phyloP scores from a whole-genome alignment of 2,888 invertebrate species.

The Spodoptera littoralis region DNA sequence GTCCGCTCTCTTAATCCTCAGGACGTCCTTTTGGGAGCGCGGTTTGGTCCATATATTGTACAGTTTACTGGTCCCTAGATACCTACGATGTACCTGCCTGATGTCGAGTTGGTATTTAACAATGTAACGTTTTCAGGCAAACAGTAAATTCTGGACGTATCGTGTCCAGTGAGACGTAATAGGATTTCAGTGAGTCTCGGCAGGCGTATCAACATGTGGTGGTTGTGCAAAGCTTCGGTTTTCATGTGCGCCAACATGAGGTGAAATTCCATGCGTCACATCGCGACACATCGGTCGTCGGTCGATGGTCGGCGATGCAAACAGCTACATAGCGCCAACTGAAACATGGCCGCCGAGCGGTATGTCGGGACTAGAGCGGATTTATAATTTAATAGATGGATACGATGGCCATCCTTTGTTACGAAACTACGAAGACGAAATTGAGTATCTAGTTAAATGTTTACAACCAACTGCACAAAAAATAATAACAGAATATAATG shows the following conservation, averaged over 20 bases:
- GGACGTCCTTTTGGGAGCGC: slow-evolving; percentile 48
- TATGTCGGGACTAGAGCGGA: slow-evolving; percentile 38
- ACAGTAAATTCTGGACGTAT: slow-evolving; percentile 23
- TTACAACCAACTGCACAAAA: slow-evolving; percentile 16
- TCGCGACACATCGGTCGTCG: slow-evolving; percentile 13
- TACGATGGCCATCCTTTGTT: slow-evolving; percentile 28
- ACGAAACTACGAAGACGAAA: slow-evolving; percentile 16
- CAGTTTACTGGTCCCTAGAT: slow-evolving; percentile 44
- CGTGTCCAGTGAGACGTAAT: slow-evolving; percentile 23
- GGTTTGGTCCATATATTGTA: slow-evolving; percentile 43
- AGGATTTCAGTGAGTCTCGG: slow-evolving; percentile 17
- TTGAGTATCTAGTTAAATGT: slow-evolving; percentile 15
- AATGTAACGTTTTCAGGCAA: slow-evolving; percentile 33
- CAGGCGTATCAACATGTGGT: slow-evolving; percentile 19
- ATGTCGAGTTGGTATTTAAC: slow-evolving; percentile 46
- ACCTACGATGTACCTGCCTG: slow-evolving; percentile 35
- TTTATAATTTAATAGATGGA: slow-evolving; percentile 48
- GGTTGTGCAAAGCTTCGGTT: slow-evolving; percentile 36
- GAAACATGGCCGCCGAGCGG: slow-evolving; percentile 48
- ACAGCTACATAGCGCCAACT: slow-evolving; percentile 57
- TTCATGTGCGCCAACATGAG: slow-evolving; percentile 41
- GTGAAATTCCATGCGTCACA: slow-evolving; percentile 28
- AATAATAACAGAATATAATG: slow-evolving; percentile 20
- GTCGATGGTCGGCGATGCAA: slow-evolving; percentile 42
- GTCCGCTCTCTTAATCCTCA: slow-evolving; percentile 44